These are phyloP conservation scores for Periparus ater DNA, from an alignment of 2,797 vertebrate genomes.

Conservation along the genomic window DNA sequence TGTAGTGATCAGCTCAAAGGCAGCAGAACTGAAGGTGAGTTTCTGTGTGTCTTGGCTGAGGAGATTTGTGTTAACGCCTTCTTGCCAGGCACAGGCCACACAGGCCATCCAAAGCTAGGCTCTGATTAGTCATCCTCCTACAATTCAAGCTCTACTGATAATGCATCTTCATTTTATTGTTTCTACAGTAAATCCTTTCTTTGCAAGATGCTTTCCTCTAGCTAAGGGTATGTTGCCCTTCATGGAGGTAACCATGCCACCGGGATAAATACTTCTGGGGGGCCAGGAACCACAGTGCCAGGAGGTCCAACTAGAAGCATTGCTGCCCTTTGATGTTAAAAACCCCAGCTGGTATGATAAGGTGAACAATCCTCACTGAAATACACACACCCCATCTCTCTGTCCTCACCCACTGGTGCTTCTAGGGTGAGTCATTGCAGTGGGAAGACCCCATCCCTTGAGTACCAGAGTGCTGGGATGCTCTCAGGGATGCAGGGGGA, in stretches of 20 bases:
- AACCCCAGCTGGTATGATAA: rapidly evolving
- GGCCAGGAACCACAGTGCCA: background rate
- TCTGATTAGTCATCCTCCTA: background rate
- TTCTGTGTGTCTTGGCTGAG: background rate
- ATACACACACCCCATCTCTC: rapidly evolving
- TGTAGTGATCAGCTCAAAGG: background rate
- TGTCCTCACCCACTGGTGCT: background rate
- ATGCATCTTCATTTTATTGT: background rate
- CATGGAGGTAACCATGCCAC: rapidly evolving
- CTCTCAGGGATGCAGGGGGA: background rate
- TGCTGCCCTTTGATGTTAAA: background rate
- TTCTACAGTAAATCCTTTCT: background rate
- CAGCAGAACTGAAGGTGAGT: background rate
- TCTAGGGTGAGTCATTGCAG: background rate
- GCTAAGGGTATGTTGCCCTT: background rate
- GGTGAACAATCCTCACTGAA: background rate
- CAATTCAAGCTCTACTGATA: background rate
- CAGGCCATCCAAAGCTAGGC: background rate
- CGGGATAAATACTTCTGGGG: background rate
- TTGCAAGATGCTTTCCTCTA: background rate
- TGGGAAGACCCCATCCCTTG: background rate
- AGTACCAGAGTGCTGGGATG: background rate
- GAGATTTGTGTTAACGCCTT: background rate
- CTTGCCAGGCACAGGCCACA: background rate
- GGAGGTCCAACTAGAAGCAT: background rate